Evolutionary conservation across 1,140 invertebrate species (phyloP).

Genomic region (Myzus persicae): DNA sequence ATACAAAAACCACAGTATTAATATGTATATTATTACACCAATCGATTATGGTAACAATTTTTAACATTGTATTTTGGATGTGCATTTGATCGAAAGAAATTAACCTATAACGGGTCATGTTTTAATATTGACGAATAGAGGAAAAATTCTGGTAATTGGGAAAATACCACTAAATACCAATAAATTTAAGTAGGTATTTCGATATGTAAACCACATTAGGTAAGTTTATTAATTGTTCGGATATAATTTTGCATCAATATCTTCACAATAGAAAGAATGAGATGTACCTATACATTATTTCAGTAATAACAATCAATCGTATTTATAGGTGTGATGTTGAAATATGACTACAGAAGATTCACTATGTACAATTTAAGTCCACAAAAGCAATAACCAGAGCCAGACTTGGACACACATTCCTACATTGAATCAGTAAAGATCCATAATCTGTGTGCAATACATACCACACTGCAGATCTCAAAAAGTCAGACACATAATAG

Average conservation of each 20-base stretch:
- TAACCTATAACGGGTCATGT: neutral
- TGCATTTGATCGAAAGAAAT: neutral
- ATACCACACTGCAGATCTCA: no score
- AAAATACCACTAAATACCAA: neutral
- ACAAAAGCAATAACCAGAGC: no score
- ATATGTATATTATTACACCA: neutral
- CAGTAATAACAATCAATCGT: no score
- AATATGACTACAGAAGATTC: no score
- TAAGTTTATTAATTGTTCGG: no score
- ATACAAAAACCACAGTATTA: neutral
- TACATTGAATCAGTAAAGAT: neutral
- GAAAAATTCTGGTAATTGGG: neutral
- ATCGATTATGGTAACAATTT: neutral
- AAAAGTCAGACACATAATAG: no score
- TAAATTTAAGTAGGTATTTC: neutral
- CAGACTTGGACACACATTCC: neutral
- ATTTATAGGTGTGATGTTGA: no score
- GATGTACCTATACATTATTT: no score
- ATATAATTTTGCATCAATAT: no score
- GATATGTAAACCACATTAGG: no score
- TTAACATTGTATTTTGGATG: neutral
- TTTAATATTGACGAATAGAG: neutral
- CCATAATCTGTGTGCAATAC: neutral
- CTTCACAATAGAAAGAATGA: no score
- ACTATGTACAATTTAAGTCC: no score